A percentile compares a stretch with the other conserved stretches of the same genome.
phyloP scores from a whole-genome alignment of 2,113 vertebrate genomes.

The Setophaga coronata region DNA sequence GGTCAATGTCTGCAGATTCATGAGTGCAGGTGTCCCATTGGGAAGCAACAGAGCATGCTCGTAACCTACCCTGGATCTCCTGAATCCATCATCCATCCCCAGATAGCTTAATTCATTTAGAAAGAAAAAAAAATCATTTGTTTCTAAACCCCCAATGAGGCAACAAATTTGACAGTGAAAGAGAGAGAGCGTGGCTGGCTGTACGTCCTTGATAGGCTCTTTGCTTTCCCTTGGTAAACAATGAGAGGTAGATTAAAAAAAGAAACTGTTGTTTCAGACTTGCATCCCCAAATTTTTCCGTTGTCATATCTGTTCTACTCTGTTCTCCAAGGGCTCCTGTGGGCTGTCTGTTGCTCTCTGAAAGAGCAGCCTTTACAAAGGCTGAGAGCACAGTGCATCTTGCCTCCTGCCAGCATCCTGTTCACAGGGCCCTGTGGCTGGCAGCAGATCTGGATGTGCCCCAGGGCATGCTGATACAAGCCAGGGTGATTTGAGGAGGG shows the following conservation, averaged over 20 bases:
- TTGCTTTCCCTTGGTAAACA: neutral
- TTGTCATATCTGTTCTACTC: slow-evolving; percentile 12
- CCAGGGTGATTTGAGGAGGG: neutral
- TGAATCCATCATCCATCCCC: slow-evolving; percentile 63
- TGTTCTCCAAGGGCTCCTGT: neutral
- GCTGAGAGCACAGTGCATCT: neutral
- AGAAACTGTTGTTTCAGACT: slow-evolving; percentile 4
- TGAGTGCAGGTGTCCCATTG: slow-evolving; percentile 44
- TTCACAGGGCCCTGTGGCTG: neutral
- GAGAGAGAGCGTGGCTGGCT: slow-evolving; percentile 3
- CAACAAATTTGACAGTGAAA: slow-evolving; percentile 57
- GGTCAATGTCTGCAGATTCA: slow-evolving; percentile 65
- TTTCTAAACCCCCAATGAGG: slow-evolving; percentile 43
- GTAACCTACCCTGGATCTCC: slow-evolving; percentile 6
- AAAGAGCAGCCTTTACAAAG: neutral
- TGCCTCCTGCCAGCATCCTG: neutral
- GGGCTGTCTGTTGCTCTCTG: neutral
- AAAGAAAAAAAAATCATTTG: neutral
- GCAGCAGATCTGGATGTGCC: neutral
- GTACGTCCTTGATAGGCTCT: slow-evolving; percentile 44
- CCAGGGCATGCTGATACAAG: neutral
- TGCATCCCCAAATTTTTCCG: neutral
- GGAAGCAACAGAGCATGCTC: slow-evolving; percentile 61
- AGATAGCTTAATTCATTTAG: slow-evolving; percentile 68
- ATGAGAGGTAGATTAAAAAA: slow-evolving; percentile 2